Evolutionary conservation across 2,888 invertebrate species (phyloP).

Genomic region (Drosophila borealis): DNA sequence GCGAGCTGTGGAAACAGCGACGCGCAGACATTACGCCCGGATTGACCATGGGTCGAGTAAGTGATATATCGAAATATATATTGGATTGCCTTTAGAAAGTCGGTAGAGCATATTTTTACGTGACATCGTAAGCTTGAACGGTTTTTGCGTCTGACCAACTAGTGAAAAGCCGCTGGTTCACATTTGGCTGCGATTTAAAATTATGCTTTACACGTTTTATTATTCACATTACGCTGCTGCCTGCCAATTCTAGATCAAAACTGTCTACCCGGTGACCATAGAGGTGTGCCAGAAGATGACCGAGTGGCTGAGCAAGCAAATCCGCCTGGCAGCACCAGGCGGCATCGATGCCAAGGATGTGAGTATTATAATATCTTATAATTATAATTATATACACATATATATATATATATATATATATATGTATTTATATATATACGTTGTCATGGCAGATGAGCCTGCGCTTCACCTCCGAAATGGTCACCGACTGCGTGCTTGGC

Average conservation of each 20-base stretch:
- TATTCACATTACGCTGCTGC: too few species aligned
- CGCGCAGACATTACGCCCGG: slow-evolving; percentile 86
- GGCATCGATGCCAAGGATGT: slow-evolving; percentile 85
- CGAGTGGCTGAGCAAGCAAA: slow-evolving; percentile 82
- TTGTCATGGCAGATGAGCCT: slow-evolving; percentile 67
- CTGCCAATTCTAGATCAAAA: slow-evolving; percentile 80
- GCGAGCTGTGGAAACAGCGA: slow-evolving; percentile 85
- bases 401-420: too few species aligned
- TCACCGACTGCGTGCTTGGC: slow-evolving; percentile 85
- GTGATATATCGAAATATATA: slow-evolving; percentile 9
- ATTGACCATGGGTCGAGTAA: slow-evolving; percentile 85
- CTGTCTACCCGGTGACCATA: slow-evolving; percentile 85
- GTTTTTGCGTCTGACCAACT: too few species aligned
- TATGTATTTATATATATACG: background rate
- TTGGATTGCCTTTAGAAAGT: background rate
- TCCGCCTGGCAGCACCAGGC: slow-evolving; percentile 63
- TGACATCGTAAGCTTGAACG: too few species aligned
- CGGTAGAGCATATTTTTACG: background rate
- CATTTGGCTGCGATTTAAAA: too few species aligned
- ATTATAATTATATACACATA: fast-evolving
- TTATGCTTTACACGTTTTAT: too few species aligned
- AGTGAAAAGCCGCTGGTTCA: too few species aligned
- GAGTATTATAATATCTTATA: slow-evolving; percentile 7
- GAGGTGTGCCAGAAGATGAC: slow-evolving; percentile 84
- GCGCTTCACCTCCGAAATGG: slow-evolving; percentile 85